Conservation (phyloP, 2,888 invertebrate genomes). For the Entomobrya proxima region DNA sequence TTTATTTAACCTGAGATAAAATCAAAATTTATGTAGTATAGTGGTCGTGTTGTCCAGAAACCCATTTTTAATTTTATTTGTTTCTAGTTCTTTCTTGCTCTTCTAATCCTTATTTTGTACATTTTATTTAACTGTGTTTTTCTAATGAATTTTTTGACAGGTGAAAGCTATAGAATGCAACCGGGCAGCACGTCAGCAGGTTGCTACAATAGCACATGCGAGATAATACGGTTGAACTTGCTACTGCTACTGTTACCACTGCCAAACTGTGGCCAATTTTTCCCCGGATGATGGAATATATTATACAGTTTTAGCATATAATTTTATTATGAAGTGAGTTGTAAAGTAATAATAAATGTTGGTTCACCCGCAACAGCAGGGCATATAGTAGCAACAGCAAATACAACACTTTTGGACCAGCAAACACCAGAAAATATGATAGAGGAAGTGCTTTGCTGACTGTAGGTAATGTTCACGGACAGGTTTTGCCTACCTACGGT, state of each 20-base stretch:
- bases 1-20: background rate
- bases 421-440: background rate
- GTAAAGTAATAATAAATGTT: background rate
- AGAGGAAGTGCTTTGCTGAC: background rate
- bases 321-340: conserved; percentile 20
- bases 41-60: background rate
- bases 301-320: background rate
- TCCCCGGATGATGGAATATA: conserved; percentile 31
- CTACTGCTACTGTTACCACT: background rate
- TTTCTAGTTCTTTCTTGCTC: background rate
- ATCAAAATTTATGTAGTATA: conserved; percentile 4
- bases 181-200: too few relatives aligned
- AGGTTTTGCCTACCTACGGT: background rate
- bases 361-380: background rate
- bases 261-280: conserved; percentile 4
- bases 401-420: background rate
- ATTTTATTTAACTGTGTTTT: conserved; percentile 5
- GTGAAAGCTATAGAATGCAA: too few relatives aligned
- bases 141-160: conserved; percentile 8
- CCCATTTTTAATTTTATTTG: background rate
- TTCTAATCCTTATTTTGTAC: too few relatives aligned
- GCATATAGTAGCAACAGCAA: background rate
- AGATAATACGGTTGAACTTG: background rate
- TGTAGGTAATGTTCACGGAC: background rate
- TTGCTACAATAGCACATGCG: background rate